phyloP scores from a whole-genome alignment of 2,888 invertebrate species.

The Anticlea derivata region DNA sequence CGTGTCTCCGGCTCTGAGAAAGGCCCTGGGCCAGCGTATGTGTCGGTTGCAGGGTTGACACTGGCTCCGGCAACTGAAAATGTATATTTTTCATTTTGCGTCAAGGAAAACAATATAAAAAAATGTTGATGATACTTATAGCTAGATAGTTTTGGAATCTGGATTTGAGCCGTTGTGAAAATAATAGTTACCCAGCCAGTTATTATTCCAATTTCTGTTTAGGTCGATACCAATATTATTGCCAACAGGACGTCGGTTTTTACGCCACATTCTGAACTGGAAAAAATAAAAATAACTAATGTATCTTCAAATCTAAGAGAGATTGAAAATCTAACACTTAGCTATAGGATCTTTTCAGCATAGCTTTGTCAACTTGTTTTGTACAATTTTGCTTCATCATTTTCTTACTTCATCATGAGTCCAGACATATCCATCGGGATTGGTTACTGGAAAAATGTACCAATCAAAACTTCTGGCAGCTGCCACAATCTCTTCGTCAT shows the following conservation, averaged over 20 bases:
- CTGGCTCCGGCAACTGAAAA: conserved; percentile 65
- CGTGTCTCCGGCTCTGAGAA: conserved; percentile 84
- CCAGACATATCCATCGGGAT: conserved; percentile 89
- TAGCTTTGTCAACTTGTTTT: too few relatives aligned
- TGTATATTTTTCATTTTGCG: neutral
- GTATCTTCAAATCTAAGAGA: too few relatives aligned
- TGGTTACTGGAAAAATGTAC: conserved; percentile 89
- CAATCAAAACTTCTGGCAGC: conserved; percentile 88
- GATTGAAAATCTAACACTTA: too few relatives aligned
- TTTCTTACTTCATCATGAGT: conserved; percentile 84
- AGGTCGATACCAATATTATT: conserved; percentile 87
- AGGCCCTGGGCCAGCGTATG: conserved; percentile 77
- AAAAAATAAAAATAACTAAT: conserved; percentile 42
- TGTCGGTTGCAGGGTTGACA: conserved; percentile 64
- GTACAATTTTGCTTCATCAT: too few relatives aligned
- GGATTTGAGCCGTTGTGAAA: too few relatives aligned
- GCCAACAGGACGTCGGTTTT: conserved; percentile 72
- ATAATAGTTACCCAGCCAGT: conserved; percentile 80
- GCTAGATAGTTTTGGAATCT: too few relatives aligned
- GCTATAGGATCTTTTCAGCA: too few relatives aligned
- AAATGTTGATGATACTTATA: too few relatives aligned
- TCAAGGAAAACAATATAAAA: too few relatives aligned
- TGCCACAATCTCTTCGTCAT: conserved; percentile 72
- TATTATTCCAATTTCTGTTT: conserved; percentile 77
- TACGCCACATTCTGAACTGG: conserved; percentile 89